Conservation (phyloP, 2,113 vertebrate genomes). For the Calonectris borealis region DNA sequence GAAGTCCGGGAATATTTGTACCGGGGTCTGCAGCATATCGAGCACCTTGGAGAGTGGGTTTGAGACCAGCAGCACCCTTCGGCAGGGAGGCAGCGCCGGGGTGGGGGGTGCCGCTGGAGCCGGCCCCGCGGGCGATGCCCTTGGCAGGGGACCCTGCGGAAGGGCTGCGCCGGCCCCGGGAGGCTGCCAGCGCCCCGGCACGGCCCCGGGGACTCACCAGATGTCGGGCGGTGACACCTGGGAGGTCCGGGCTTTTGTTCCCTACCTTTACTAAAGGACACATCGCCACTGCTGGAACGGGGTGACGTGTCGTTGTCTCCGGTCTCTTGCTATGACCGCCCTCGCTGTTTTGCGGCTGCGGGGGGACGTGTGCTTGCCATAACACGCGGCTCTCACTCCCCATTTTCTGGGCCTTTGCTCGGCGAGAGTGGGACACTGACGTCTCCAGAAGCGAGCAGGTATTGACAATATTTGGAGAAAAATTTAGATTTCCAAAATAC, state of each 20-base stretch:
- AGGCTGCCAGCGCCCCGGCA: not conserved
- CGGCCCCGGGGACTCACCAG: not conserved
- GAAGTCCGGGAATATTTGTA: fast-evolving
- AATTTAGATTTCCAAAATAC: not conserved
- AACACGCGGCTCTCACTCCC: fast-evolving
- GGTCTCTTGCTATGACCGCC: fast-evolving
- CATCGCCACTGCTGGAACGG: fast-evolving
- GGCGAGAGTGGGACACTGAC: fast-evolving
- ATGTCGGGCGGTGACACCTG: not conserved
- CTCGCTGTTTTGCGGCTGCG: not conserved
- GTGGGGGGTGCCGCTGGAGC: not conserved
- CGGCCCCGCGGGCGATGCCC: fast-evolving
- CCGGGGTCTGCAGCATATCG: fast-evolving
- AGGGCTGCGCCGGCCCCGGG: not conserved
- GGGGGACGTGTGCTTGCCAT: not conserved
- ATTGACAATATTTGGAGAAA: not conserved
- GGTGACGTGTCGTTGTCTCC: not conserved
- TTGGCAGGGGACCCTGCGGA: not conserved
- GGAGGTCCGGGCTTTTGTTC: not conserved
- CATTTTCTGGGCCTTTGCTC: not conserved
- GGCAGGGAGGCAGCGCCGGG: not conserved
- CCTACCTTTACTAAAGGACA: not conserved
- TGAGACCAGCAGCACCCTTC: fast-evolving
- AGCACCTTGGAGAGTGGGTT: not conserved
- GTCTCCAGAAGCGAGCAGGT: not conserved